These are phyloP conservation scores for Drosophila paranaensis DNA, from an alignment of 2,888 invertebrate genomes.

Conservation along the genomic window DNA sequence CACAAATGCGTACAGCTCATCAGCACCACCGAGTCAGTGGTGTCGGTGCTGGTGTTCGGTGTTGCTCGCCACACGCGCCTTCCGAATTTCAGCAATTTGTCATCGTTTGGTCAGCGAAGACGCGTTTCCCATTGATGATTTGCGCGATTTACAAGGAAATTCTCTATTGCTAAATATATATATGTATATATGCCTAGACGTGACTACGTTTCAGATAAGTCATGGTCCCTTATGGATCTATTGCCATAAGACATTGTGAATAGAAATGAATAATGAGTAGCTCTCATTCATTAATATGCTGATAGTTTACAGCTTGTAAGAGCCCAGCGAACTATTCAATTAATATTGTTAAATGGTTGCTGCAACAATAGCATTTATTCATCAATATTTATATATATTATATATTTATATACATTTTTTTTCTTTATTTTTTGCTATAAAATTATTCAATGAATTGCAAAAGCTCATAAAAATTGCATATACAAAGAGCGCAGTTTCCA, in stretches of 20 bases:
- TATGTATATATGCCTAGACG: constrained; percentile 12
- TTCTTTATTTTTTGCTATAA: no score
- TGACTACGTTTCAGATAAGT: constrained; percentile 40
- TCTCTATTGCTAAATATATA: constrained; percentile 17
- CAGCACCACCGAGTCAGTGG: background rate
- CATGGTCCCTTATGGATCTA: constrained; percentile 30
- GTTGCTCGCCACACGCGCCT: constrained; percentile 56
- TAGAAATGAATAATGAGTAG: constrained; percentile 21
- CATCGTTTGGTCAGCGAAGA: constrained; percentile 51
- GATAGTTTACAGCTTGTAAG: background rate
- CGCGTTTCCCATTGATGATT: constrained; percentile 36
- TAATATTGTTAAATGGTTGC: background rate
- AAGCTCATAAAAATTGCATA: background rate
- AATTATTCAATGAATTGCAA: background rate
- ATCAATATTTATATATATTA: no score
- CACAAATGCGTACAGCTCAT: constrained; percentile 11
- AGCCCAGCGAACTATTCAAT: background rate
- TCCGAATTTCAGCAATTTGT: constrained; percentile 48
- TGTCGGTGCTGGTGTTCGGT: constrained; percentile 7
- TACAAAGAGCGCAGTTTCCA: background rate
- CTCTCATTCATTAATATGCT: constrained; percentile 14
- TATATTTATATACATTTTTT: background rate
- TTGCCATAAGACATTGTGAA: constrained; percentile 35
- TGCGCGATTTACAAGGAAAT: constrained; percentile 29
- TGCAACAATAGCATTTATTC: background rate